Evolutionary conservation across 2,888 invertebrate species (phyloP).

Genomic region (Drosophila cracens): DNA sequence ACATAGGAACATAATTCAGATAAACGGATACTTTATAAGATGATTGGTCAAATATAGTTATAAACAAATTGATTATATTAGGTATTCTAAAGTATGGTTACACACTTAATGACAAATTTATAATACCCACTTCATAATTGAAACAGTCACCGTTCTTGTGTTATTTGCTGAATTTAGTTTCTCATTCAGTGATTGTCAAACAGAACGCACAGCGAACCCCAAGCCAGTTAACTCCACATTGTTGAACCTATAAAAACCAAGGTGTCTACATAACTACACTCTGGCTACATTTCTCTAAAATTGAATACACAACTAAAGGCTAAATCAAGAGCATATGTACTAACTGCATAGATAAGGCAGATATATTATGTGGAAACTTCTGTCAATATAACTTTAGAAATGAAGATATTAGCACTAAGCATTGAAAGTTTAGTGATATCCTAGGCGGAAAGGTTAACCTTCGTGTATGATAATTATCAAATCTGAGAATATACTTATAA

Average conservation of each 20-base stretch:
- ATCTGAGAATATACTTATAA: too few species aligned
- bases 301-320: background rate
- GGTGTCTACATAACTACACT: slow-evolving; percentile 32
- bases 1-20: too few species aligned
- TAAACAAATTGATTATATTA: too few species aligned
- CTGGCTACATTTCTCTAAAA: slow-evolving; percentile 30
- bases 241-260: slow-evolving; percentile 25
- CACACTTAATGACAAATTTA: too few species aligned
- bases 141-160: slow-evolving; percentile 75
- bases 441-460: too few species aligned
- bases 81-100: too few species aligned
- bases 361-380: too few species aligned
- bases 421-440: too few species aligned
- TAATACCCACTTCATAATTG: background rate
- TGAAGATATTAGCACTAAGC: too few species aligned
- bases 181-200: slow-evolving; percentile 77
- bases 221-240: slow-evolving; percentile 57
- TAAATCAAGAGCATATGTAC: background rate
- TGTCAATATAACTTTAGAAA: too few species aligned
- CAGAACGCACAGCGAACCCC: slow-evolving; percentile 74
- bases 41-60: too few species aligned
- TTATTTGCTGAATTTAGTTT: slow-evolving; percentile 73
- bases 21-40: background rate
- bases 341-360: background rate
- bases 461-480: too few species aligned